A percentile compares a stretch with the other conserved stretches of the same genome.
phyloP scores from a whole-genome alignment of 2,888 invertebrate species.

The Leptarthrus brevirostris region DNA sequence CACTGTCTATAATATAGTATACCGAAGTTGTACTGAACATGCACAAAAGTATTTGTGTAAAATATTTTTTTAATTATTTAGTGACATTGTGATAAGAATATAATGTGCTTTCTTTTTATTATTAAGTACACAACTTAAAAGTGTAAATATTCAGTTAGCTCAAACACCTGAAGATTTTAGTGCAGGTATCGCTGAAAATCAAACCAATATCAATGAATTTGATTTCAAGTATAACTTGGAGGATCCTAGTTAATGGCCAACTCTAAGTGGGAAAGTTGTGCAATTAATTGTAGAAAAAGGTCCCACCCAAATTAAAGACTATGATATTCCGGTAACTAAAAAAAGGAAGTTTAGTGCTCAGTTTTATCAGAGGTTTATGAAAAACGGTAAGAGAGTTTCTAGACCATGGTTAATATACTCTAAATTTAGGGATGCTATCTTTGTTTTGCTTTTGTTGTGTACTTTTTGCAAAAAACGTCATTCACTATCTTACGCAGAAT shows the following conservation, averaged over 20 bases:
- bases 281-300: conserved; percentile 20
- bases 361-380: not conserved
- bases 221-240: not conserved
- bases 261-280: not conserved
- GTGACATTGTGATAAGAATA: too few relatives aligned
- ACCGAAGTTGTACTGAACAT: too few relatives aligned
- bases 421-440: too few relatives aligned
- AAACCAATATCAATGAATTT: too few relatives aligned
- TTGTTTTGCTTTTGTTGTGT: conserved; percentile 10
- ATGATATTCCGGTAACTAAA: not conserved
- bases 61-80: too few relatives aligned
- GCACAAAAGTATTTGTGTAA: too few relatives aligned
- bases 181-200: too few relatives aligned
- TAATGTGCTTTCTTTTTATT: too few relatives aligned
- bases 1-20: too few relatives aligned
- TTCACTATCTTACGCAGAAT: not conserved
- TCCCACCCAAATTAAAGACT: not conserved
- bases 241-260: not conserved
- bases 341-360: not conserved
- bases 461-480: not conserved
- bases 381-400: not conserved
- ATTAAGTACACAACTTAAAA: too few relatives aligned
- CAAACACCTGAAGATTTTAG: too few relatives aligned
- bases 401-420: conserved; percentile 18
- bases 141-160: too few relatives aligned